Evolutionary conservation across 2,888 invertebrate genomes (phyloP), one percentile per base, ranked within the genome.

Genomic region (Operophtera brumata): DNA sequence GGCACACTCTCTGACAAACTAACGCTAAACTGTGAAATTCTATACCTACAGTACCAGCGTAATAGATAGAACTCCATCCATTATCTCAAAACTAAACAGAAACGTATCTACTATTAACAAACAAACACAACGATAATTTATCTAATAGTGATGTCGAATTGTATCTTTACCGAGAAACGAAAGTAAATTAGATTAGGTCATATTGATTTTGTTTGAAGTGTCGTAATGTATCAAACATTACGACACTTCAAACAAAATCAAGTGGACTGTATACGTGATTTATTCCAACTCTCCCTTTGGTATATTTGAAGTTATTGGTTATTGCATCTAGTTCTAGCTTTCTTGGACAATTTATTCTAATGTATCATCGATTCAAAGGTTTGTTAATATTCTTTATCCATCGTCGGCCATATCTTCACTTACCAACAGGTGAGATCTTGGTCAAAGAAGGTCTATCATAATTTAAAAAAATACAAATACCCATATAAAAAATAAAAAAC

Each of bases 141-240:
- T 52, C 48, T 52, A 53, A 57, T 62, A 61, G 56, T 67, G 65
- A 71, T 69, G 69, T 69, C 69, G 62, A 67, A 64, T 66, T 71
- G 70, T 77, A 70, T 69, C 65, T 69, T 70, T 78, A 73, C 71
- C 58, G 70, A 76, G 77, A 77, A 77, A 70, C 65, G 57, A 59
- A 69, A 69, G 59, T 66, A 66, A 62, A 65, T 66, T 51, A 54
- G 55, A 57, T 51, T 52, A 48, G 43, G 41, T 32, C 42, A 28
- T 25, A 43, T 42, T 51, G 57, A 46, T 47, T 52, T 56, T 47
- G 26, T 51, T 50, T 35, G 25, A 25, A 48, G 34, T 60, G 51
- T 53, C 47, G 47, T 56, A 42, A 47, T 51, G 34, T 13, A 30
- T 47, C 42, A 47, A 35, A 13, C 34, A 51, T 47, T 42, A 56